Percentiles rank a stretch among this genome's conserved stretches.
Evolutionary conservation across 2,888 invertebrate species (phyloP).

Genomic region (Erebia epiphron): DNA sequence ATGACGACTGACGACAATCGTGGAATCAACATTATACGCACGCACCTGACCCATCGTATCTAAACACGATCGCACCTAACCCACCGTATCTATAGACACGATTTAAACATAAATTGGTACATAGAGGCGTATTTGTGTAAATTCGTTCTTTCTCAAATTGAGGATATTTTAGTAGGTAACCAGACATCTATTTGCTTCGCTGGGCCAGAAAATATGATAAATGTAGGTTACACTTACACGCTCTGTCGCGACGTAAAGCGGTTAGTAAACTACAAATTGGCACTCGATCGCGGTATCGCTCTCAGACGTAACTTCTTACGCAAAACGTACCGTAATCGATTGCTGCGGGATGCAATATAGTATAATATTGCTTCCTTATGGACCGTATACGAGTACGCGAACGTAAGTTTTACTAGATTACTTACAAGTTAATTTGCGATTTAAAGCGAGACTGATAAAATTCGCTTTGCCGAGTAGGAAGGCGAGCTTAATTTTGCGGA

Average conservation of each 20-base stretch:
- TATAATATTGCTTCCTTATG: constrained; percentile 37
- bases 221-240: constrained; percentile 32
- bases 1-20: no score
- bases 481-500: neutral
- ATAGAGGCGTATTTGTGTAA: no score
- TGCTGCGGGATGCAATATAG: constrained; percentile 31
- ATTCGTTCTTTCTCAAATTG: no score
- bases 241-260: constrained; percentile 27
- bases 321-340: constrained; percentile 42
- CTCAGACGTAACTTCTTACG: constrained; percentile 50
- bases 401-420: constrained; percentile 4
- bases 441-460: neutral
- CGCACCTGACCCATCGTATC: no score
- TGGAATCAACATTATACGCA: no score
- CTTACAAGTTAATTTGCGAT: neutral
- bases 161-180: no score
- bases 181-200: neutral
- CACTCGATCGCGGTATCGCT: constrained; percentile 37
- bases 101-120: no score
- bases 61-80: no score
- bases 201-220: constrained; percentile 5
- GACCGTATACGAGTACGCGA: constrained; percentile 24
- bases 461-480: neutral
- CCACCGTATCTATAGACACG: no score
- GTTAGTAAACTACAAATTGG: constrained; percentile 33